These are phyloP conservation scores for Sus scrofa DNA, from an alignment of 2,113 vertebrate species.

Conservation along the genomic window DNA sequence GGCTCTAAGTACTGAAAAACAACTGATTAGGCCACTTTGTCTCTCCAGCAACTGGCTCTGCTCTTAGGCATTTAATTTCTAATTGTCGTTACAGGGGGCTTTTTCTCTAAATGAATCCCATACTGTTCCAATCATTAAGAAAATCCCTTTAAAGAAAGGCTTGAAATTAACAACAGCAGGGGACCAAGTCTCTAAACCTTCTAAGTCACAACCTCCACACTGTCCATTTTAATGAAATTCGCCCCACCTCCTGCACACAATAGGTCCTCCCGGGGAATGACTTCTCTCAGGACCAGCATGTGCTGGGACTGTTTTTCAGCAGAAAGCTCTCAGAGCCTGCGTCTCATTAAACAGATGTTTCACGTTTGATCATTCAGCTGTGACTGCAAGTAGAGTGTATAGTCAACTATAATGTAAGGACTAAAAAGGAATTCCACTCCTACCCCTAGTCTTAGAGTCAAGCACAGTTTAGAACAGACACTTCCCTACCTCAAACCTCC, in stretches of 20 bases:
- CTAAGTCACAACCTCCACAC: slow-evolving; percentile 53
- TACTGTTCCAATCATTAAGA: slow-evolving; percentile 31
- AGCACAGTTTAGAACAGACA: background rate
- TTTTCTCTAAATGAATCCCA: slow-evolving; percentile 66
- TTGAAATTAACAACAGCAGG: slow-evolving; percentile 63
- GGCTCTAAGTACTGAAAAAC: slow-evolving; percentile 43
- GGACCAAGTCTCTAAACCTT: slow-evolving; percentile 51
- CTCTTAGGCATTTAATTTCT: slow-evolving; percentile 66
- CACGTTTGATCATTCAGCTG: slow-evolving; percentile 38
- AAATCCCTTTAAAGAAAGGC: slow-evolving; percentile 62
- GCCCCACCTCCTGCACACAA: slow-evolving; percentile 44
- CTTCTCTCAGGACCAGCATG: slow-evolving; percentile 1
- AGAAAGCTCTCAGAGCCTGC: slow-evolving; percentile 19
- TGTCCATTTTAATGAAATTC: slow-evolving; percentile 39
- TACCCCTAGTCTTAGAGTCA: background rate
- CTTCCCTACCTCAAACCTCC: slow-evolving; percentile 11
- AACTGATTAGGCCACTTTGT: slow-evolving; percentile 39
- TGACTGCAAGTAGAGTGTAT: background rate
- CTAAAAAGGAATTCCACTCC: slow-evolving; percentile 59
- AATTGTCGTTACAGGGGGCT: slow-evolving; percentile 45
- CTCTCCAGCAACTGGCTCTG: slow-evolving; percentile 54
- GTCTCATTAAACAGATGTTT: slow-evolving; percentile 59
- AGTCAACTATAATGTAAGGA: slow-evolving; percentile 47
- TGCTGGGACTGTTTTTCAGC: slow-evolving; percentile 52
- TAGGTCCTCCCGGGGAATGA: slow-evolving; percentile 10